A percentile compares a stretch with the other conserved stretches of the same genome.
These are phyloP conservation scores for Phalacrocorax pelagicus DNA, from an alignment of 2,113 vertebrate genomes.

Conservation along the genomic window DNA sequence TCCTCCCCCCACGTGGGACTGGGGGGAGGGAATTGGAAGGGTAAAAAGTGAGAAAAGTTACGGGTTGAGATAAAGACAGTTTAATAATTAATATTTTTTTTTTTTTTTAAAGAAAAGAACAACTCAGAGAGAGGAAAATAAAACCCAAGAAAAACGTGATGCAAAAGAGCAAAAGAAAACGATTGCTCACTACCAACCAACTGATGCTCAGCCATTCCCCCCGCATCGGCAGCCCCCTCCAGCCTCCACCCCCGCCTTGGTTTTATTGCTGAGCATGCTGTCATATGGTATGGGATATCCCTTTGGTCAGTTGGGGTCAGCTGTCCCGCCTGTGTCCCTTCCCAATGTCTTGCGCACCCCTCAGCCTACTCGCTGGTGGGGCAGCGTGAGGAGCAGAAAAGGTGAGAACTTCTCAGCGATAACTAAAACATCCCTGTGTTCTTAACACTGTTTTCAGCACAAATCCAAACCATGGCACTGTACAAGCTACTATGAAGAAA, in stretches of 20 bases:
- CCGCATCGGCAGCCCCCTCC: background rate
- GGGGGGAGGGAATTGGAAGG: too few relatives aligned
- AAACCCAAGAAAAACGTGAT: background rate
- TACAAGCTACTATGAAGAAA: background rate
- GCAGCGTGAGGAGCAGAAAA: too few relatives aligned
- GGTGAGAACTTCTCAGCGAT: accelerated
- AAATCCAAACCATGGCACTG: background rate
- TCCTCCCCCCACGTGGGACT: background rate
- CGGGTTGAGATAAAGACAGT: too few relatives aligned
- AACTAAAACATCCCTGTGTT: background rate
- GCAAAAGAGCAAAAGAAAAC: background rate
- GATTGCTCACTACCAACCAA: background rate
- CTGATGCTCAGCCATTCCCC: background rate
- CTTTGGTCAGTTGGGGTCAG: too few relatives aligned
- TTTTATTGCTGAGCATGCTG: background rate
- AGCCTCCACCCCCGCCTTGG: too few relatives aligned
- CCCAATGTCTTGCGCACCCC: too few relatives aligned
- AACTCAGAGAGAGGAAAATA: background rate
- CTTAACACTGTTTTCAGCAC: background rate
- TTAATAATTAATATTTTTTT: too few relatives aligned
- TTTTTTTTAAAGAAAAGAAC: too few relatives aligned
- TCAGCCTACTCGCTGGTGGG: background rate
- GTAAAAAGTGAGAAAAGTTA: background rate
- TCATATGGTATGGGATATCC: too few relatives aligned
- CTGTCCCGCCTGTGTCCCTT: too few relatives aligned